Percentiles rank a stretch among this genome's conserved stretches.
Conservation (phyloP, 2,888 invertebrate genomes). For the Tortricodes alternella region DNA sequence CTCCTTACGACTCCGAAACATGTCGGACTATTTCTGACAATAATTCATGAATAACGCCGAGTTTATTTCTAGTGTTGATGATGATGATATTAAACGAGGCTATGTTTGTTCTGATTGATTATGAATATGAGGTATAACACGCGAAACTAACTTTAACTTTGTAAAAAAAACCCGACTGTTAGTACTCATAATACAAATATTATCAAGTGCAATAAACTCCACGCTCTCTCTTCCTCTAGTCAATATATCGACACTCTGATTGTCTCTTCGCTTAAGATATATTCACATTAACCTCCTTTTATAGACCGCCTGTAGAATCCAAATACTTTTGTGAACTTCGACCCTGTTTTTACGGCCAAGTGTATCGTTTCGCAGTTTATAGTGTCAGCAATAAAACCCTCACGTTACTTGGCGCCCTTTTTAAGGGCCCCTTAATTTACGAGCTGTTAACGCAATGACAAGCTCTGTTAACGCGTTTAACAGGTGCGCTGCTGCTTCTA, state of each 20-base stretch:
- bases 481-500: constrained; percentile 50
- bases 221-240: not conserved
- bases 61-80: too few species aligned
- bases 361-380: constrained; percentile 30
- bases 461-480: constrained; percentile 48
- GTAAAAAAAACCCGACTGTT: too few species aligned
- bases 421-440: constrained; percentile 58
- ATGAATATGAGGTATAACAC: too few species aligned
- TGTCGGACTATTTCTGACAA: too few species aligned
- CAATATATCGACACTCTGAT: not conserved
- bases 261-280: not conserved
- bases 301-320: constrained; percentile 24
- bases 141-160: too few species aligned
- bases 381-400: constrained; percentile 28
- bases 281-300: not conserved
- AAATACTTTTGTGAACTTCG: constrained; percentile 10
- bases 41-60: too few species aligned
- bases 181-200: too few species aligned
- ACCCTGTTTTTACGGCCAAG: constrained; percentile 12
- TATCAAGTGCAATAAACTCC: too few species aligned
- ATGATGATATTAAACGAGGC: too few species aligned
- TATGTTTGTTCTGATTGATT: too few species aligned
- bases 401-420: constrained; percentile 43
- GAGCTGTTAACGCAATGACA: constrained; percentile 55
- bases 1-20: too few species aligned